A percentile compares a stretch with the other conserved stretches of the same genome.
These are phyloP conservation scores for Motacilla alba DNA, from an alignment of 2,113 vertebrate species.

Conservation along the genomic window DNA sequence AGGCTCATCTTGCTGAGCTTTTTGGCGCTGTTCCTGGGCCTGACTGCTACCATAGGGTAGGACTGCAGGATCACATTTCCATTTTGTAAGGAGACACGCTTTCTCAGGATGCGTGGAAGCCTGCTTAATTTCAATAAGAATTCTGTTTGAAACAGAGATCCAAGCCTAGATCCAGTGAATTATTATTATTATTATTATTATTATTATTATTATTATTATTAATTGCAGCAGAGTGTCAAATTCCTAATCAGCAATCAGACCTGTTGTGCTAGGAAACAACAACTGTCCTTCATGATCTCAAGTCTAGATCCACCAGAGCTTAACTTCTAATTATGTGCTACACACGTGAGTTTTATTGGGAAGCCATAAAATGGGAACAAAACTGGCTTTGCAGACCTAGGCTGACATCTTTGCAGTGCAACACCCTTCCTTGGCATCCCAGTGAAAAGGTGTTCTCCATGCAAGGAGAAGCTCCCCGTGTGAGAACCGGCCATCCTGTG, in stretches of 20 bases:
- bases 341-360: background rate
- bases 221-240: background rate
- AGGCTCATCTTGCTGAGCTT: conserved; percentile 50
- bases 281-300: background rate
- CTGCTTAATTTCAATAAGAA: conserved; percentile 27
- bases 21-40: conserved; percentile 25
- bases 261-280: background rate
- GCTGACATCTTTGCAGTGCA: background rate
- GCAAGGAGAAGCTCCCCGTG: fast-evolving
- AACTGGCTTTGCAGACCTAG: background rate
- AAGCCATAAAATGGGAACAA: background rate
- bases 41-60: conserved; percentile 40
- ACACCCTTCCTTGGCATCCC: fast-evolving
- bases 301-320: background rate
- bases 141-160: background rate
- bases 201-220: background rate
- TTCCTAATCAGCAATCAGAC: background rate
- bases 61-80: conserved; percentile 36
- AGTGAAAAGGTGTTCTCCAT: background rate
- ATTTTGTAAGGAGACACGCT: conserved; percentile 20
- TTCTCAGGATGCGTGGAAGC: background rate
- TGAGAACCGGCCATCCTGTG: background rate
- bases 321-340: background rate
- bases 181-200: background rate
- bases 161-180: background rate